Evolutionary conservation across 2,113 vertebrate genomes (phyloP), one percentile per base, ranked within the genome.

Genomic region (Gulo gulo): DNA sequence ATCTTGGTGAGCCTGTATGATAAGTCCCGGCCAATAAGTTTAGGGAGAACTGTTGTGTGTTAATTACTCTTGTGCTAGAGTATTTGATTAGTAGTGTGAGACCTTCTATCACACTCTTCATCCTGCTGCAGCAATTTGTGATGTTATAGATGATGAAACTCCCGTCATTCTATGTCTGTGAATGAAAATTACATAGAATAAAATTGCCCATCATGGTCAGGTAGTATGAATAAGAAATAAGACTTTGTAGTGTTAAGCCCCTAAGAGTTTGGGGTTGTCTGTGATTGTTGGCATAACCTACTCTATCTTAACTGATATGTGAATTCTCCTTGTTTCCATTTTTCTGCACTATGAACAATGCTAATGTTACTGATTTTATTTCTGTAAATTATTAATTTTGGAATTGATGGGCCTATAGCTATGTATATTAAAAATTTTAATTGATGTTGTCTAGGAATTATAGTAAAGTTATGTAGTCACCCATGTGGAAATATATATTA

Each of bases 331-430:
- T 92, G 7, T 73, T 90, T 85, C 34, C 1, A 36, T 29, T 84
- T 88, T 88, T 95, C 34, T 94, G 74, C 34, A 76, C 31, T 59
- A 79, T 47, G 26, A 71, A 85, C 79, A 96, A 45, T 80, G 71
- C 12, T 88, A 82, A 45, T 79, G 29, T 90, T 79, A 52, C n/a
- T 90, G 50, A n/a, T 94, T 94, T 94, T 91, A 71, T 92, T 94
- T 92, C 76, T 92, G 14, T 83, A 61, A 95, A 88, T 95, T 69
- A 23, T 26, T 73, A 88, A 29, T 42, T 78, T 95, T 88, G 57
- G 69, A 95, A 59, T 83, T 84, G 21, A 42, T 52, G 21, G 20
- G 26, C 69, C 13, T 92, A 42, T 89, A 59, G 20, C 55, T 10
- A 52, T 83, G 36, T 45, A 76, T n/a, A 61, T 88, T 69, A 61